Evolutionary conservation across 2,113 vertebrate species (phyloP).

Genomic region (Catagonus wagneri): DNA sequence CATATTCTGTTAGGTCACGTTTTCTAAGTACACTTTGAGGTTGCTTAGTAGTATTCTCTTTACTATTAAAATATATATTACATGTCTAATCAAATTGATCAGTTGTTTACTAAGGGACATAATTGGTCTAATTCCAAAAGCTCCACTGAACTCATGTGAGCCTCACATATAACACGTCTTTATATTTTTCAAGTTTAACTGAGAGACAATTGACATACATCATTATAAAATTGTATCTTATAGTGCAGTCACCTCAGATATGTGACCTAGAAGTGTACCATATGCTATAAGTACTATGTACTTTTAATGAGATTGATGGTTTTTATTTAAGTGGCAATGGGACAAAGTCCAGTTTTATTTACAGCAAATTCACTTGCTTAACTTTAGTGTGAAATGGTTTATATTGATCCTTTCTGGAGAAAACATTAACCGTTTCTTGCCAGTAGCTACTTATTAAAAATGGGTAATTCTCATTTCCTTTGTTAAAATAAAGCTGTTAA

Average conservation of each 20-base stretch:
- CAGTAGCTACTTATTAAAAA: neutral
- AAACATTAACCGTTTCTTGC: neutral
- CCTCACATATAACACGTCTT: neutral
- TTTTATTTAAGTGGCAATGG: slow-evolving; percentile 1
- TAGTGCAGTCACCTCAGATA: neutral
- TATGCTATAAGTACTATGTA: neutral
- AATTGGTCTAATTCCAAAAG: neutral
- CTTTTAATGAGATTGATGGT: neutral
- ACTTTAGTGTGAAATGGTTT: neutral
- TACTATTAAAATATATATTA: neutral
- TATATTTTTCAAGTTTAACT: neutral
- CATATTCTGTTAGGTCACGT: neutral
- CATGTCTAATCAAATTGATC: neutral
- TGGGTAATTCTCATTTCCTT: neutral
- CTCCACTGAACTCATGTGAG: neutral
- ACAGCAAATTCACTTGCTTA: neutral
- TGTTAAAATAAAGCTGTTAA: neutral
- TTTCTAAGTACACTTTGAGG: neutral
- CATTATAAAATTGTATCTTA: neutral
- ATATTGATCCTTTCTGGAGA: neutral
- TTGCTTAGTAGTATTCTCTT: neutral
- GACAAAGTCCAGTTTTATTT: neutral
- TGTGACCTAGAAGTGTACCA: neutral
- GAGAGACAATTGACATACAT: neutral
- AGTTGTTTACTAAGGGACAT: neutral